A percentile compares a stretch with the other conserved stretches of the same genome.
These are phyloP conservation scores for Stictocephala bisonia DNA, from an alignment of 2,888 invertebrate genomes.

Conservation along the genomic window DNA sequence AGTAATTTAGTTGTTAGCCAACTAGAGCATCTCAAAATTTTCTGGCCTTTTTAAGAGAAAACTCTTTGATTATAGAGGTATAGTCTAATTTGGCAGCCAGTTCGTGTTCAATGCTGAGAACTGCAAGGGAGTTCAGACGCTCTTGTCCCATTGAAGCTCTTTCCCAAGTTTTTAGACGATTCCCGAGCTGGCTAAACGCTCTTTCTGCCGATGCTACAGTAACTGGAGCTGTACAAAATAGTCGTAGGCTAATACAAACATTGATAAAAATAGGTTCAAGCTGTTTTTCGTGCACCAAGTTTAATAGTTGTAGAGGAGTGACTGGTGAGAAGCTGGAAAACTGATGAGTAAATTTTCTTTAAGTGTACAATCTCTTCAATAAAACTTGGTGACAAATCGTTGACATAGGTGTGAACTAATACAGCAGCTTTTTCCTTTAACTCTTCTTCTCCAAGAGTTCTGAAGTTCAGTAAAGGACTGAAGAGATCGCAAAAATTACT, in stretches of 20 bases:
- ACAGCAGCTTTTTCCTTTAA: neutral
- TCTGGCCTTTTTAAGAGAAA: neutral
- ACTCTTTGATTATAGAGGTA: neutral
- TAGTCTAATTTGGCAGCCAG: neutral
- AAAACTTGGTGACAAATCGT: neutral
- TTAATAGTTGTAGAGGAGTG: constrained; percentile 11
- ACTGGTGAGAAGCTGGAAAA: neutral
- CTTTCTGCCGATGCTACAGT: too few species aligned
- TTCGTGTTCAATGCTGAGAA: neutral
- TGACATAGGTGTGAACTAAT: neutral
- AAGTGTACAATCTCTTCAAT: neutral
- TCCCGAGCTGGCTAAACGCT: constrained; percentile 1
- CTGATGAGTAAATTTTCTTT: constrained; percentile 4
- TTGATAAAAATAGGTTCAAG: constrained; percentile 6
- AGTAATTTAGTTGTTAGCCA: too few species aligned
- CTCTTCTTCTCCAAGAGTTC: neutral
- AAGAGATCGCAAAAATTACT: neutral
- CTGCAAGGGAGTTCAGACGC: neutral
- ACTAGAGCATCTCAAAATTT: neutral
- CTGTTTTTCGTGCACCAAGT: constrained; percentile 8
- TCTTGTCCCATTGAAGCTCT: constrained; percentile 2
- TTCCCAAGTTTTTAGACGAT: constrained; percentile 3
- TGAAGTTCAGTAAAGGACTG: neutral
- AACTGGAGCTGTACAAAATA: constrained; percentile 10
- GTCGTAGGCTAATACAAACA: neutral